Base-by-base conservation (phyloP, 2,113 vertebrate genomes). In the Pongo abelii region DNA sequence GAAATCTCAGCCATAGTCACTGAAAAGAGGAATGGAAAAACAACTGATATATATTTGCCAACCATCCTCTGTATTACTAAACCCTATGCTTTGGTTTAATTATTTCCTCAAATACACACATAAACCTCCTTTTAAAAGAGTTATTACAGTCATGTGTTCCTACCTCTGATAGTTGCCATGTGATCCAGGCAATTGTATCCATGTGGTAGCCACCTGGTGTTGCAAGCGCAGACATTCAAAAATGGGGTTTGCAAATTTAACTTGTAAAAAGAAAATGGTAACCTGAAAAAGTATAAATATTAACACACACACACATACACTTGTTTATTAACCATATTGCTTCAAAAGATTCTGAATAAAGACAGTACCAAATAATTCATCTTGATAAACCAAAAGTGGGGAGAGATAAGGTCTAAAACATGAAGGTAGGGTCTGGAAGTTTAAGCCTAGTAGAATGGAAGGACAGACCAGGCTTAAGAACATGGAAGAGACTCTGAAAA, bases 231-330 rank as follows among this genome's bases (percentile, higher is more conserved):
- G 46, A 79, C 2, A 81, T 55, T 81, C 80, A 17, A 91, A 97
- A 89, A 89, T 78, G 27, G 67, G 50, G 10, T 84, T 85, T 77
- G 46, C 50, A 92, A 84, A 59, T 89, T 50, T 92, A 84, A 89
- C 10, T 70, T 48, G 0, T 40, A 84, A 96, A 94, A 96, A 43
- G 7, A 50, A 12, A 83, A 57, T 14, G 18, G 10, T 79, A 94
- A 78, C 11, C 48, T 67, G 25, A 91, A 50, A 91, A 59, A 91
- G 67, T 97, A 77, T 64, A 67, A 95, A 79, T 55, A 87, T 88
- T 32, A 81, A 59, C 25, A 81, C 5, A 52, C 43, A 57, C 43
- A 64, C 27, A 64, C 5, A 59, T 38, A 22, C 50, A 46, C 57
- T 83, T 93, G 40, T 46, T 67, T 50, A 32, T 70, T 83, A 84